Percentiles rank a stretch among this genome's conserved stretches.
Conservation (phyloP, 2,113 vertebrate species). For the Crotophaga sulcirostris region DNA sequence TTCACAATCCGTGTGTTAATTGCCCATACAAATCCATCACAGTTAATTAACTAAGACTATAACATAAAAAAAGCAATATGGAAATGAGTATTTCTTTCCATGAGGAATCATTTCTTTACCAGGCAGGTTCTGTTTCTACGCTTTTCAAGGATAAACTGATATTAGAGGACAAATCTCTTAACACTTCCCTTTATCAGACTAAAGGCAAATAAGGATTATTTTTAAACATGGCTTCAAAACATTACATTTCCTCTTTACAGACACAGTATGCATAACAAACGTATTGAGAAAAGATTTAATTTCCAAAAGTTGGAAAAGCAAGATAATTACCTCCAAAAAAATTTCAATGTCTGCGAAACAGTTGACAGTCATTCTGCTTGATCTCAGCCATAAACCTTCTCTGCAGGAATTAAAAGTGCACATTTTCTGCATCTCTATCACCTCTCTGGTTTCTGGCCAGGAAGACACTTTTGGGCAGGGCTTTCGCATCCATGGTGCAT, state of each 20-base stretch:
- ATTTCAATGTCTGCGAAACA: neutral
- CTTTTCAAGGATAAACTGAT: neutral
- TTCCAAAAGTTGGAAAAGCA: neutral
- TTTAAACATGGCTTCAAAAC: neutral
- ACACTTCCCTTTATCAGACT: neutral
- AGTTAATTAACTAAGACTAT: neutral
- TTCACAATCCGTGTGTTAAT: neutral
- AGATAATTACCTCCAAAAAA: neutral
- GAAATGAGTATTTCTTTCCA: neutral
- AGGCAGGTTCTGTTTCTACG: neutral
- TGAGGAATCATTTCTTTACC: neutral
- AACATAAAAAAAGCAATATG: neutral
- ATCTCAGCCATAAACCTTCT: neutral
- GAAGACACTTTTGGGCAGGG: neutral
- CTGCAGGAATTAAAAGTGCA: neutral
- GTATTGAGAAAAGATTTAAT: neutral
- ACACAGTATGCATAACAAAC: neutral
- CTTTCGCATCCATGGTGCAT: neutral
- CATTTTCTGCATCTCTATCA: neutral
- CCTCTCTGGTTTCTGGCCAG: neutral
- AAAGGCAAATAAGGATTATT: neutral
- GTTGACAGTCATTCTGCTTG: neutral
- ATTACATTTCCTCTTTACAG: neutral
- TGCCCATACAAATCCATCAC: neutral
- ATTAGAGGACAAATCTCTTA: neutral